A percentile compares a stretch with the other conserved stretches of the same genome.
These are phyloP conservation scores for Dolichomitus sp. DNA, from an alignment of 2,888 invertebrate species.

Conservation along the genomic window DNA sequence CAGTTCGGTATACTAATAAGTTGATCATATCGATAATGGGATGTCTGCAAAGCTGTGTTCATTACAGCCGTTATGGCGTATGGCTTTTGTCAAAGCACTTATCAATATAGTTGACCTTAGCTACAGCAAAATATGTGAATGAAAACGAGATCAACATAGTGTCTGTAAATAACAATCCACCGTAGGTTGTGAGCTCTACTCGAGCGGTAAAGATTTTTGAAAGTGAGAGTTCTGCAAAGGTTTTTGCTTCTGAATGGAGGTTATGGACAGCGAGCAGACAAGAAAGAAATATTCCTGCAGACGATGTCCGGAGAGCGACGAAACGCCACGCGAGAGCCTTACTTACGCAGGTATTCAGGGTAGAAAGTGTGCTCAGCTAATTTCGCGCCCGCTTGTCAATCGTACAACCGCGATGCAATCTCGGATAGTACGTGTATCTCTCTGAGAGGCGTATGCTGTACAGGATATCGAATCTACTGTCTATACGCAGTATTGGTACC, in stretches of 20 bases:
- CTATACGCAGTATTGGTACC: slow-evolving; percentile 62
- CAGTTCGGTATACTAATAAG: too few species aligned
- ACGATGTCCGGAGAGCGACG: slow-evolving; percentile 26
- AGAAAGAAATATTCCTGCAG: slow-evolving; percentile 38
- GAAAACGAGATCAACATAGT: slow-evolving; percentile 8
- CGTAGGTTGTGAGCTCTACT: not conserved
- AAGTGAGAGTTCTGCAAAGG: slow-evolving; percentile 53
- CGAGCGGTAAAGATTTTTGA: slow-evolving; percentile 55
- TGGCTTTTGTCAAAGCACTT: slow-evolving; percentile 62
- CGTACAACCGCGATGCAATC: slow-evolving; percentile 53
- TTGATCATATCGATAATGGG: slow-evolving; percentile 71
- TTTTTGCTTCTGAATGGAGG: slow-evolving; percentile 1
- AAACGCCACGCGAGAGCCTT: slow-evolving; percentile 35
- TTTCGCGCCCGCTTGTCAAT: slow-evolving; percentile 61
- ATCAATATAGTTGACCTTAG: slow-evolving; percentile 67
- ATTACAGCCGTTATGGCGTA: slow-evolving; percentile 16
- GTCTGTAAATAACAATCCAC: not conserved
- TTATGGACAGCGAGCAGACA: slow-evolving; percentile 28
- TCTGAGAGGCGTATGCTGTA: slow-evolving; percentile 21
- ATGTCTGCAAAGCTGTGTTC: slow-evolving; percentile 46
- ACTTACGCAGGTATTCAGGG: slow-evolving; percentile 61
- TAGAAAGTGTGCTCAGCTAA: slow-evolving; percentile 69
- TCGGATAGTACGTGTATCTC: slow-evolving; percentile 40
- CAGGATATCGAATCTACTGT: slow-evolving; percentile 63
- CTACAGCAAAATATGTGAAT: slow-evolving; percentile 7